A percentile compares a stretch with the other conserved stretches of the same genome.
Evolutionary conservation across 1,140 invertebrate genomes (phyloP).

Genomic region (Microplitis demolitor): DNA sequence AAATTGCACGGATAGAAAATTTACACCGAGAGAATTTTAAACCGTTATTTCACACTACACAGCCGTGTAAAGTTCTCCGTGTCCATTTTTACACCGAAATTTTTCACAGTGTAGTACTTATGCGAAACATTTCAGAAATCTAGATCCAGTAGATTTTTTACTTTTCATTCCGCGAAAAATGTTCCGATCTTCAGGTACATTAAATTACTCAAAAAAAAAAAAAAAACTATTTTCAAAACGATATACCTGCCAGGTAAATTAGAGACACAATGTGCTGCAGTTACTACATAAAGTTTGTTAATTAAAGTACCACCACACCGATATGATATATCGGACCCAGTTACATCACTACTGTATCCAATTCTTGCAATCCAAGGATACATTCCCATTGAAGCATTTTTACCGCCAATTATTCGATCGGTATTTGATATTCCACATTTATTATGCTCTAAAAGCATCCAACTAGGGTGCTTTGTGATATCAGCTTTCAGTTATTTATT

Average conservation of each 20-base stretch:
- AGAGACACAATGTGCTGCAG: constrained; percentile 71
- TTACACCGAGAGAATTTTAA: no score
- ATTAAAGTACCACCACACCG: constrained; percentile 71
- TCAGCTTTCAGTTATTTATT: neutral
- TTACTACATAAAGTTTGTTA: constrained; percentile 66
- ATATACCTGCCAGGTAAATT: constrained; percentile 55
- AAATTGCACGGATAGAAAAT: no score
- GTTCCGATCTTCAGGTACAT: no score
- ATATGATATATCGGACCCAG: constrained; percentile 37
- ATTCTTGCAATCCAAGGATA: constrained; percentile 74
- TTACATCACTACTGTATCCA: constrained; percentile 61
- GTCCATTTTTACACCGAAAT: no score
- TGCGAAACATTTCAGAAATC: no score
- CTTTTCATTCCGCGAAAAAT: no score
- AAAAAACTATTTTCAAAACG: neutral
- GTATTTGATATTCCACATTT: constrained; percentile 64
- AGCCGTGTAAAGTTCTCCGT: no score
- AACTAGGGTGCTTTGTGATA: constrained; percentile 50
- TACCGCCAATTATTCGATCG: constrained; percentile 70
- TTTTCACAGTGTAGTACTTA: no score
- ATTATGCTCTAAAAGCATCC: constrained; percentile 51
- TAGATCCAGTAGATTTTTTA: no score
- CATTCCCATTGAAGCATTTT: constrained; percentile 65
- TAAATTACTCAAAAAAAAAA: neutral
- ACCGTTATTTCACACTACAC: no score